A percentile compares a stretch with the other conserved stretches of the same genome.
Conservation (phyloP, 2,113 vertebrate genomes). For the Trachemys scripta region DNA sequence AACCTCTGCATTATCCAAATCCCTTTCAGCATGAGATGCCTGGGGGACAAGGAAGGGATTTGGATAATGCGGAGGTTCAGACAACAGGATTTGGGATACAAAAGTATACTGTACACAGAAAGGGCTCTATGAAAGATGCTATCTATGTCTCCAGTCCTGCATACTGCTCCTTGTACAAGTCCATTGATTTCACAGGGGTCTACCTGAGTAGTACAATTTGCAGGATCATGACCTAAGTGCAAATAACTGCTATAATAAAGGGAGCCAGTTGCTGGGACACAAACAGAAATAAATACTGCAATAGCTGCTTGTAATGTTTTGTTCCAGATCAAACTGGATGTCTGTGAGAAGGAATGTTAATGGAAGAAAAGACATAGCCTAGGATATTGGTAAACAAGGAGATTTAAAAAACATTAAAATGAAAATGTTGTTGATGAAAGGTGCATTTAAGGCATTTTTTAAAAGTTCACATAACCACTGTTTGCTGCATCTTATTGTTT, state of each 20-base stretch:
- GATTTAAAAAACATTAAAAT: not conserved
- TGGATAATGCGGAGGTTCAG: not conserved
- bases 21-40: not conserved
- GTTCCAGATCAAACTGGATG: not conserved
- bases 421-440: not conserved
- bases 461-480: not conserved
- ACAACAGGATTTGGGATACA: not conserved
- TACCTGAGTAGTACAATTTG: not conserved
- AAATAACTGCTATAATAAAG: not conserved
- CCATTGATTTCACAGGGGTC: not conserved
- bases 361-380: not conserved
- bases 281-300: not conserved
- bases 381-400: not conserved
- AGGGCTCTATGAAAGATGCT: not conserved
- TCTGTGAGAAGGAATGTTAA: accelerated
- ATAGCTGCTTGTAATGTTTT: not conserved
- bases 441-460: not conserved
- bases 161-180: not conserved
- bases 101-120: not conserved
- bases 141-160: not conserved
- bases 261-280: not conserved
- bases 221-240: not conserved
- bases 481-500: not conserved
- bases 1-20: not conserved
- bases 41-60: not conserved